Percentiles rank a stretch among this genome's conserved stretches.
These are phyloP conservation scores for Machimus rusticus DNA, from an alignment of 2,888 invertebrate genomes.

Conservation along the genomic window DNA sequence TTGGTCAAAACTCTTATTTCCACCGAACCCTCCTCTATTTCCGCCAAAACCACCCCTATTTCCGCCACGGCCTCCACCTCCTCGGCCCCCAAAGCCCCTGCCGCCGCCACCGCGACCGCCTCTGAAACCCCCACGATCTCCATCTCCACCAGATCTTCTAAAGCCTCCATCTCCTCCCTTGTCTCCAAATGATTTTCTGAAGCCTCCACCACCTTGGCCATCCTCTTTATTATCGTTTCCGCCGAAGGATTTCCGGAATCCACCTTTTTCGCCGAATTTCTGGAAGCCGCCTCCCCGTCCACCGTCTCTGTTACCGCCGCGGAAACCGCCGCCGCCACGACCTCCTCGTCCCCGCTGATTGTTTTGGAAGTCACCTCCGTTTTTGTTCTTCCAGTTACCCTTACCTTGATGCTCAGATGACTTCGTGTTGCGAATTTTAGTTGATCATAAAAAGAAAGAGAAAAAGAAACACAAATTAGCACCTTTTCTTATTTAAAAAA, in stretches of 20 bases:
- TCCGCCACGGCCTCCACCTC: constrained; percentile 50
- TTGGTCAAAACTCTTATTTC: constrained; percentile 66
- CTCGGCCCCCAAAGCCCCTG: constrained; percentile 50
- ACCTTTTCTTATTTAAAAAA: constrained; percentile 60
- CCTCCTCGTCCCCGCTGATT: constrained; percentile 51
- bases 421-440: constrained; percentile 55
- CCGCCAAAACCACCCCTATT: constrained; percentile 52
- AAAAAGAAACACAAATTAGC: constrained; percentile 62
- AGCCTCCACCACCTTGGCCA: background rate
- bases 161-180: background rate
- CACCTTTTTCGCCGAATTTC: constrained; percentile 53
- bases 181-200: background rate
- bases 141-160: constrained; percentile 50
- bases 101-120: constrained; percentile 51
- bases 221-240: constrained; percentile 50
- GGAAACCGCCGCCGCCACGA: constrained; percentile 50
- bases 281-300: constrained; percentile 57
- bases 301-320: constrained; percentile 50
- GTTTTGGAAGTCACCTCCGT: constrained; percentile 48
- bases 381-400: constrained; percentile 53
- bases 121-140: constrained; percentile 46
- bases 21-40: constrained; percentile 32
- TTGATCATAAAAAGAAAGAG: constrained; percentile 53
- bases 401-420: constrained; percentile 54
- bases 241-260: constrained; percentile 50